Evolutionary conservation across 2,113 vertebrate genomes (phyloP), one percentile per base, ranked within the genome.

Genomic region (Centrocercus urophasianus): DNA sequence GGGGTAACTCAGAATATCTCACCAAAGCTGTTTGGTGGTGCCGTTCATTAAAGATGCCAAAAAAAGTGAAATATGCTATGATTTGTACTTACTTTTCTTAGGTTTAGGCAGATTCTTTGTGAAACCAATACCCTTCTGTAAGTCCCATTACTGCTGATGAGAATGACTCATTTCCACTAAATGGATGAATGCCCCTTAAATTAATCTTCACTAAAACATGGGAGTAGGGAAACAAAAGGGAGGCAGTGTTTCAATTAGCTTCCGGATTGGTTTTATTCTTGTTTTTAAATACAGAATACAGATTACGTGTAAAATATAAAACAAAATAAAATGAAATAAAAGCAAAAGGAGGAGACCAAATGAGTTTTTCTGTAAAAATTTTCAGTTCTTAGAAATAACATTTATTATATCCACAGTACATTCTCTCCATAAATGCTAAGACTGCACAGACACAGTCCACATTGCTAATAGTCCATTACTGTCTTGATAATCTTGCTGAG

Each of bases 91-190:
- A 21, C 11, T 54, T 67, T 45, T 28, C 48, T 71, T 12, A 72
- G 34, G 59, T 86, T 88, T 63, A 71, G 66, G 76, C 47, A 47
- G 24, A 36, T 57, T 54, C 77, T 89, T 64, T 64, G 43, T 83
- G 74, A 43, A 52, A 17, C 32, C 6, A 0, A 24, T 4, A 50
- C 78, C 54, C 67, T 66, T 28, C 87, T 93, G 85, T 47, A 89
- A 77, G 93, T 93, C 56, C 82, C 75, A 81, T 93, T 93, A 91
- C 8, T 71, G 82, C 64, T 77, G 85, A 93, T 70, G 60, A 48
- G 75, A 63, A 38, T 95, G 89, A 94, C 4, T 22, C 75, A 88
- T 52, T 93, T 95, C 87, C 84, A 80, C 85, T 88, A 74, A 83
- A 85, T 77, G 60, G n/a, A 64, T 52, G 72, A 89, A 57, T 32